Base-by-base conservation (phyloP, 2,888 invertebrate species). In the Syritta pipiens region DNA sequence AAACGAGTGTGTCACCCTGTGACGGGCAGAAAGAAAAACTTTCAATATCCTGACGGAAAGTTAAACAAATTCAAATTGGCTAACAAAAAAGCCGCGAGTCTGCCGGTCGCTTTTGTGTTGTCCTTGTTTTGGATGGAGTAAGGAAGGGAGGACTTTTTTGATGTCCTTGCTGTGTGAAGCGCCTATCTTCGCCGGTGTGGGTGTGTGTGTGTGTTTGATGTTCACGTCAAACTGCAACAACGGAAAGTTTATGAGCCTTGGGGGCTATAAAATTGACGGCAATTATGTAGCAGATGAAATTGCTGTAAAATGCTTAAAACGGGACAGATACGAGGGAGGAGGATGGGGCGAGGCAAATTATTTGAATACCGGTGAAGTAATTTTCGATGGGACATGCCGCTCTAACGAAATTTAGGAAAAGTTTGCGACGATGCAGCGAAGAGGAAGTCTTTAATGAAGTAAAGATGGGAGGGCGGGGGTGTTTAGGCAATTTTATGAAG, bases 231-330 rank as follows among this genome's bases (percentile, higher is more conserved):
- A 37, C 37, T 37, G 37, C 14, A 37, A n/a, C n/a, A n/a, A n/a
- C n/a, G n/a, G 37, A 37, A 37, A 59, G 68, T 68, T 59, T 68
- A 40, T 68, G 30, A 32, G 30, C 24, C 35, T 12, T n/a, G 49
- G 30, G n/a, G 63, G 22, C 49, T 40, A 57, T 68, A 68, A 68
- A 68, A 57, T 57, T 68, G 57, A 0, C 28, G 24, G 42, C 68
- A 68, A 68, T 68, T 68, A 59, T 42, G 68, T 10, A 68, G 30
- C 68, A 68, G 57, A 48, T 68, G 68, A 68, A 49, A 59, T 32
- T 49, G 68, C 49, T 49, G 57, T 68, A 49, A 68, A 68, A 68
- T 68, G 57, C 17, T 59, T 59, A 40, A 59, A 68, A 68, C 48
- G 14, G 37, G 7, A 37, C 17, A 17, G n/a, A n/a, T n/a, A n/a